These are phyloP conservation scores for Anticlea derivata DNA, from an alignment of 2,888 invertebrate species.

Conservation along the genomic window DNA sequence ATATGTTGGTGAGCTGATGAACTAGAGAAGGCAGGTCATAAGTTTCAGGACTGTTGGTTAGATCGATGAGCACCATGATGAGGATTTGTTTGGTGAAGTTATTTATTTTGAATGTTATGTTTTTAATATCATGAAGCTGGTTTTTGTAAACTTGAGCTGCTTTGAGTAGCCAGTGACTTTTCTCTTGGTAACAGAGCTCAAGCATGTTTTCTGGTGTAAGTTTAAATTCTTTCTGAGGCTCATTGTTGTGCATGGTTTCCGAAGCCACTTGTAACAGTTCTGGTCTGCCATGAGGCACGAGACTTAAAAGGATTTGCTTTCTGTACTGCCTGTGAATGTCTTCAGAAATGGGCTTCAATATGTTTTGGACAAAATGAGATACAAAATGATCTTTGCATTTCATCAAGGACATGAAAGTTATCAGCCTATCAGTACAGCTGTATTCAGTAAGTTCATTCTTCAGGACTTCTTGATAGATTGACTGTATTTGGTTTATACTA, in stretches of 20 bases:
- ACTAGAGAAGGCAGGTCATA: conserved; percentile 73
- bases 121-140: conserved; percentile 74
- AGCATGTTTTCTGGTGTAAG: conserved; percentile 79
- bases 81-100: conserved; percentile 79
- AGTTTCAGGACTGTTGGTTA: conserved; percentile 75
- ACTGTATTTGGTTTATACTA: conserved; percentile 58
- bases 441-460: conserved; percentile 61
- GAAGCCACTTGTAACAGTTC: conserved; percentile 60
- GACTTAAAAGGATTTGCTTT: conserved; percentile 73
- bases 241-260: conserved; percentile 68
- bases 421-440: conserved; percentile 62
- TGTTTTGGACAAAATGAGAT: conserved; percentile 55
- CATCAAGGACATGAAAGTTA: conserved; percentile 64
- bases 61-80: conserved; percentile 76
- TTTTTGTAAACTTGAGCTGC: conserved; percentile 73
- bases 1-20: conserved; percentile 74
- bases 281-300: conserved; percentile 67
- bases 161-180: conserved; percentile 77
- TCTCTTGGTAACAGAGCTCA: conserved; percentile 76
- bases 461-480: conserved; percentile 61
- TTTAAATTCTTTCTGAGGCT: conserved; percentile 71
- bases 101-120: conserved; percentile 76
- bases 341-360: conserved; percentile 62
- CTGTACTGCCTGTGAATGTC: conserved; percentile 67
- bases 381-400: conserved; percentile 63